Conservation (phyloP, 2,113 vertebrate species). For the Stegostoma tigrinum region DNA sequence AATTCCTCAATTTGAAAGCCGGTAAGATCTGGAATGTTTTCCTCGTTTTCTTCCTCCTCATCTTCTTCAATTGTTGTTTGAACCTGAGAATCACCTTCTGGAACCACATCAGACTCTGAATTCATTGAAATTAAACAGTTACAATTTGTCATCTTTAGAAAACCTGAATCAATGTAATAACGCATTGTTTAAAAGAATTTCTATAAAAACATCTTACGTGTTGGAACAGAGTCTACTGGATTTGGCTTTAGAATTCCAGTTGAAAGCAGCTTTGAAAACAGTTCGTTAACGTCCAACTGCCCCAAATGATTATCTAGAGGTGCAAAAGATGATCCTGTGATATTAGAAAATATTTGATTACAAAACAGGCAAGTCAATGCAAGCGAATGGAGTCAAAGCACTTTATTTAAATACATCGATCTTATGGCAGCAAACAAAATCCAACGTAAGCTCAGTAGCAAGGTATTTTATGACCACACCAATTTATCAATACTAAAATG, state of each 20-base stretch:
- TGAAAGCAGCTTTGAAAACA: constrained; percentile 83
- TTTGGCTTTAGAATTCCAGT: constrained; percentile 82
- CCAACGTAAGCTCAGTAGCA: not conserved
- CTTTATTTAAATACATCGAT: not conserved
- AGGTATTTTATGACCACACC: not conserved
- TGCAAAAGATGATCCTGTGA: constrained; percentile 50
- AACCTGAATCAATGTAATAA: not conserved
- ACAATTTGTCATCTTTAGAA: not conserved
- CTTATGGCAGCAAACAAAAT: not conserved
- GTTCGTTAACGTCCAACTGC: constrained; percentile 89
- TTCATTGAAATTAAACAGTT: constrained; percentile 33
- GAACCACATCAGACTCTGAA: constrained; percentile 34
- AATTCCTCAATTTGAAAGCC: constrained; percentile 81
- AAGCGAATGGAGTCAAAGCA: not conserved
- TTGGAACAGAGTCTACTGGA: constrained; percentile 57
- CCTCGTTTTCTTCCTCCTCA: constrained; percentile 71
- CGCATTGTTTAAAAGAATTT: not conserved
- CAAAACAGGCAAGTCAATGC: constrained; percentile 28
- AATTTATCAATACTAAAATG: not conserved
- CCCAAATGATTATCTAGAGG: constrained; percentile 87
- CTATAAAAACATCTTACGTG: constrained; percentile 50
- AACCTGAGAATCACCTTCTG: constrained; percentile 61
- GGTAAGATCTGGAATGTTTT: constrained; percentile 82
- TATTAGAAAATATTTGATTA: constrained; percentile 48
- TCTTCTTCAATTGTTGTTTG: constrained; percentile 59